Base-by-base conservation (phyloP, 2,888 invertebrate species). In the Mystacides longicornis region DNA sequence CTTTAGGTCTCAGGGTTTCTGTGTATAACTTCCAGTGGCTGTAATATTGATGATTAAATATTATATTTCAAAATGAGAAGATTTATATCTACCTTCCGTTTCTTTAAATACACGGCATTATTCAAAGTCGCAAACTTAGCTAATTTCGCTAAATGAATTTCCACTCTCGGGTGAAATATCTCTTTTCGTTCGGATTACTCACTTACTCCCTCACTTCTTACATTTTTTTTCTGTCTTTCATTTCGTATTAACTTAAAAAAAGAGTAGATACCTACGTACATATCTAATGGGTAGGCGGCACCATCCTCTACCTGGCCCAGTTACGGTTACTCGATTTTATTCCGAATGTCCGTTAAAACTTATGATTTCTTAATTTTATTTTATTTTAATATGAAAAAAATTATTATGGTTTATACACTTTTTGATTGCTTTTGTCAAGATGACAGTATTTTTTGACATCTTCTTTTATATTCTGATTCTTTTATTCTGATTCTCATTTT, bases 91-190 rank as follows among this genome's bases (percentile, higher is more conserved):
- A n/a, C n/a, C n/a, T n/a, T n/a, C n/a, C n/a, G 27, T 27, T 11
- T 27, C 27, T 27, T 11, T 27, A 27, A 27, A 14, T 37, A 20
- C 18, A 14, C 21, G 22, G 48, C 18, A 3, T 48, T 48, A 48
- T 48, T 48, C 48, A 21, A 48, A 48, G 22, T 48, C 23, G 47
- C 31, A 18, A 21, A 37, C 21, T 47, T 20, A 3, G 52, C 47
- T 52, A 52, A 52, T 52, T 52, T 52, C 21, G 27, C 31, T 46
- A 52, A 52, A 46, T 45, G 31, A 52, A 46, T 46, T 46, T 27
- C 16, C 47, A 20, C 52, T 48, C 48, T 48, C 23, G 11, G 48
- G 22, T 16, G 23, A 48, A 48, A 48, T 48, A 48, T 48, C 48
- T 23, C 48, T 48, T 48, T 48, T 45, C 19, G 45, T 19, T 45